Base-by-base conservation (phyloP, 2,888 invertebrate genomes). In the Pterobdella sp. region DNA sequence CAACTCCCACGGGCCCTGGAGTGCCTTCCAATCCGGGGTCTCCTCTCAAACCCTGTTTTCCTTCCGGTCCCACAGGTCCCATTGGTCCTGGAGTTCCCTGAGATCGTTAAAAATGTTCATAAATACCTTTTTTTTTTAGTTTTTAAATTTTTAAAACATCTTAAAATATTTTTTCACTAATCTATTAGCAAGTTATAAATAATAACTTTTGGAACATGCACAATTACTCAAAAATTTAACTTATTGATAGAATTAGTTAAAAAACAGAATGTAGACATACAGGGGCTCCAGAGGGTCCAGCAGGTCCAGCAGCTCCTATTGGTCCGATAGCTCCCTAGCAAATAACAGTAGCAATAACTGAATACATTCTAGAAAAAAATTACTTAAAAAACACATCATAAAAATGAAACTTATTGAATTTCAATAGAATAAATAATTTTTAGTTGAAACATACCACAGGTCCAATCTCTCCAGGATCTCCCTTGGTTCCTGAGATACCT, bases 1-100 rank as follows among this genome's bases (percentile, higher is more conserved):
- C 91, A 79, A 89, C 88, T 1, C 92, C 92, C 32, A 89, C 88
- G 14, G 88, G 88, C 0, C 91, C 91, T 31, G 89, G 88, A 22
- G 73, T 64, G 52, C 92, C 92, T 68, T 72, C 72, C 29, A 69
- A 82, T 0, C 76, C 76, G 14, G 72, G 73, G 18, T 75, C 75
- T 56, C 77, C 77, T 34, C 73, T 70, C 68, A 49, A 60, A 18
- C 77, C 77, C 36, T 74, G 68, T 63, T 69, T 69, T 34, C 77
- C 77, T 70, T 75, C 72, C 1, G 79, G 79, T 74, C 91, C 91
- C 0, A 88, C 86, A 0, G 88, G 87, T 7, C 82, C 77, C 1
- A 74, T 32, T 14, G 68, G 36, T 34, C 76, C 76, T 36, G 76
- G 74, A 0, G 73, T 73, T 52, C 77, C 77, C 77, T 77, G 63